These are phyloP conservation scores for Calcarius lapponicus DNA, from an alignment of 2,797 vertebrate species.

Conservation along the genomic window DNA sequence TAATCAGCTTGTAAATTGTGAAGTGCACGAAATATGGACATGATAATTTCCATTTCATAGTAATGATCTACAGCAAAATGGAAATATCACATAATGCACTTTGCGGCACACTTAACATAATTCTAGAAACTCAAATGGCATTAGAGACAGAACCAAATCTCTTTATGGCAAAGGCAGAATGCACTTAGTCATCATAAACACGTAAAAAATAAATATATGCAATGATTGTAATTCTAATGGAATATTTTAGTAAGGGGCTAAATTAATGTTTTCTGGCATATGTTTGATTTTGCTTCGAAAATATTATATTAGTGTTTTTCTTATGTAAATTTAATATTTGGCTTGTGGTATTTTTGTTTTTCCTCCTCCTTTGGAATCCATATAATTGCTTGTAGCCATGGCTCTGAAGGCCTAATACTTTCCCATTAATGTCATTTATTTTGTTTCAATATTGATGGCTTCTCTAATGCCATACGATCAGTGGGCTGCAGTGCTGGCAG, in stretches of 20 bases:
- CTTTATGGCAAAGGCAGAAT: conserved; percentile 69
- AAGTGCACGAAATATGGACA: conserved; percentile 37
- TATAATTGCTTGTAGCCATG: conserved; percentile 87
- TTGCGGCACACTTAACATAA: conserved; percentile 75
- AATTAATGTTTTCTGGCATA: conserved; percentile 53
- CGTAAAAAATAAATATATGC: conserved; percentile 70
- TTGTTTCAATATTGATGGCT: conserved; percentile 96
- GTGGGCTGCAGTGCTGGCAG: conserved; percentile 94
- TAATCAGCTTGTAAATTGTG: conserved; percentile 74
- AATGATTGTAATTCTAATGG: conserved; percentile 64
- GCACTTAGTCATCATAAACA: conserved; percentile 68
- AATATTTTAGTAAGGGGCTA: conserved; percentile 37
- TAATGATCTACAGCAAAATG: conserved; percentile 61
- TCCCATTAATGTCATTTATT: conserved; percentile 95
- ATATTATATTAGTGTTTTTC: conserved; percentile 58
- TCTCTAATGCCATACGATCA: conserved; percentile 98
- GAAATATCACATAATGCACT: conserved; percentile 69
- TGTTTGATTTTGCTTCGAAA: conserved; percentile 67
- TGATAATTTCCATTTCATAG: conserved; percentile 64
- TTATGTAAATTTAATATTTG: conserved; percentile 75
- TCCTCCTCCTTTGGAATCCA: conserved; percentile 78
- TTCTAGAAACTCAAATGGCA: conserved; percentile 74
- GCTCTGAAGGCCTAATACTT: conserved; percentile 84
- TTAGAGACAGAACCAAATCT: conserved; percentile 73
- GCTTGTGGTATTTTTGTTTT: conserved; percentile 72